Conservation (phyloP, 2,888 invertebrate species). For the Drosophila helvetica region DNA sequence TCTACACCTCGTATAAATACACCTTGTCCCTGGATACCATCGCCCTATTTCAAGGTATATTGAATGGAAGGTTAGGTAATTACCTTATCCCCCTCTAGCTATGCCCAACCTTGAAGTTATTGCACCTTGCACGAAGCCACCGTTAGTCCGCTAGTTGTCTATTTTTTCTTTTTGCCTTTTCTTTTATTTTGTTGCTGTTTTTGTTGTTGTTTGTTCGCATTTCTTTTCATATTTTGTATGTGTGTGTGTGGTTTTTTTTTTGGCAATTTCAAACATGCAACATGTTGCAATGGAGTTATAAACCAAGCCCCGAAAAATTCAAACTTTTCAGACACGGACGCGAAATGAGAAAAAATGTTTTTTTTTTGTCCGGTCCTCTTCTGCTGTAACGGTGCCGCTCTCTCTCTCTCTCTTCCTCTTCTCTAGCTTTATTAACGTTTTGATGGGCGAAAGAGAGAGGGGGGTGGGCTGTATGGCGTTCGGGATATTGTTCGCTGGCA, state of each 20-base stretch:
- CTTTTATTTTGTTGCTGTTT: slow-evolving; percentile 6
- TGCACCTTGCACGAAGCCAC: slow-evolving; percentile 23
- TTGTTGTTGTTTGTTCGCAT: slow-evolving; percentile 21
- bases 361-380: slow-evolving; percentile 10
- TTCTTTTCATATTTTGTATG: slow-evolving; percentile 29
- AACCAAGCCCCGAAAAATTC: slow-evolving; percentile 53
- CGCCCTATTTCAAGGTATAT: background rate
- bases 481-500: slow-evolving; percentile 64
- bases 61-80: background rate
- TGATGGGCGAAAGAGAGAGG: slow-evolving; percentile 16
- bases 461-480: slow-evolving; percentile 1
- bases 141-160: slow-evolving; percentile 40
- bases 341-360: slow-evolving; percentile 19
- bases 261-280: slow-evolving; percentile 68
- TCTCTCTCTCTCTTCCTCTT: background rate
- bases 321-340: slow-evolving; percentile 65
- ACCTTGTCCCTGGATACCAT: background rate
- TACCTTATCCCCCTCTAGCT: background rate
- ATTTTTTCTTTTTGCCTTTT: slow-evolving; percentile 8
- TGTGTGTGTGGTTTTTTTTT: slow-evolving; percentile 19
- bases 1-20: background rate
- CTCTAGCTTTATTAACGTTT: slow-evolving; percentile 65
- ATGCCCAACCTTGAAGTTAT: background rate
- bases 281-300: slow-evolving; percentile 72
- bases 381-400: background rate